Percentiles rank a stretch among this genome's conserved stretches.
These are phyloP conservation scores for Xenopus laevis DNA, from an alignment of 2,113 vertebrate species.

Conservation along the genomic window DNA sequence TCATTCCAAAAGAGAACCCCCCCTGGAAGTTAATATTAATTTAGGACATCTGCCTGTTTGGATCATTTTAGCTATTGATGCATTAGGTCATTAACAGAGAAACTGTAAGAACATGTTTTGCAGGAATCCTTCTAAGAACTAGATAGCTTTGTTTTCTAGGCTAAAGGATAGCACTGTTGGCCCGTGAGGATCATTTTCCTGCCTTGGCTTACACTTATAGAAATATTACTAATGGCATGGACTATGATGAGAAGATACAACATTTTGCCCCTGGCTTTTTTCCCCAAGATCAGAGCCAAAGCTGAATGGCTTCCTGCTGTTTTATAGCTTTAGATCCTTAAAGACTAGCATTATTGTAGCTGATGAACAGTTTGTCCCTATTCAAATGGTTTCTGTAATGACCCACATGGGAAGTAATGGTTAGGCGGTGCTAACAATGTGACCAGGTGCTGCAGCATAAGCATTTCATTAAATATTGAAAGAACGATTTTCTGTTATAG, in stretches of 20 bases:
- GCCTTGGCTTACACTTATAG: conserved; percentile 67
- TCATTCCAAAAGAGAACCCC: conserved; percentile 70
- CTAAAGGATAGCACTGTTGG: conserved; percentile 55
- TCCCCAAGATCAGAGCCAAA: conserved; percentile 77
- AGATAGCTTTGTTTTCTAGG: conserved; percentile 61
- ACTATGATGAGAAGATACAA: conserved; percentile 71
- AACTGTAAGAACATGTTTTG: conserved; percentile 70
- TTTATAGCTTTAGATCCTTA: conserved; percentile 83
- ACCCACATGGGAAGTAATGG: conserved; percentile 86
- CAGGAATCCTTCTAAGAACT: conserved; percentile 73
- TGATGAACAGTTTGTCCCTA: conserved; percentile 83
- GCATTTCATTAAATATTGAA: conserved; percentile 99
- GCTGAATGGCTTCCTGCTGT: conserved; percentile 77
- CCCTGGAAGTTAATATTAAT: conserved; percentile 78
- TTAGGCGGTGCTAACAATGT: conserved; percentile 78
- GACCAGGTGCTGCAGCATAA: conserved; percentile 96
- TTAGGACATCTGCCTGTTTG: conserved; percentile 85
- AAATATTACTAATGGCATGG: conserved; percentile 68
- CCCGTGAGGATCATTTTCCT: conserved; percentile 64
- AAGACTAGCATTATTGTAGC: conserved; percentile 82
- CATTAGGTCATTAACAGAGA: conserved; percentile 77
- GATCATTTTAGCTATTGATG: conserved; percentile 82
- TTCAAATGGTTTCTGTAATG: conserved; percentile 89
- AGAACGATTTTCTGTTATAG: conserved; percentile 82
- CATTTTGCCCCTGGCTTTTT: conserved; percentile 72